A percentile compares a stretch with the other conserved stretches of the same genome.
Evolutionary conservation across 2,113 vertebrate species (phyloP).

Genomic region (Heterotilapia buettikoferi): DNA sequence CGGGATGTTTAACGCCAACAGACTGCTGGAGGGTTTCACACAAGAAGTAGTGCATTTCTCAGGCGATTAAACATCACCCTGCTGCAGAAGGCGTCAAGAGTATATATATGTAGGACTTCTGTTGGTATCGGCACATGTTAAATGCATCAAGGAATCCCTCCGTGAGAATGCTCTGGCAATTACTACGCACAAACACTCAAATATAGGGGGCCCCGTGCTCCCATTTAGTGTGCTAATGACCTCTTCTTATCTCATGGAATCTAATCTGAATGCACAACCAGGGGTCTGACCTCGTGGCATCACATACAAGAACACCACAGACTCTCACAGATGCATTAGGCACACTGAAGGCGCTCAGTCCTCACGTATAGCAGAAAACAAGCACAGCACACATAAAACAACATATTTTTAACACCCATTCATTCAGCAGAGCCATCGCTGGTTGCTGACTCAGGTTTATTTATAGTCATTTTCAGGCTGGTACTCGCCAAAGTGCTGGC

Average conservation of each 20-base stretch:
- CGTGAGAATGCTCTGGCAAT: slow-evolving; percentile 1
- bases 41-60: background rate
- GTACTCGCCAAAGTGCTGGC: slow-evolving; percentile 1
- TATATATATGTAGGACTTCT: background rate
- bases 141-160: background rate
- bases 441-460: background rate
- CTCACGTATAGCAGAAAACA: background rate
- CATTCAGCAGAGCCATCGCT: background rate
- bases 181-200: slow-evolving; percentile 11
- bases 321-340: background rate
- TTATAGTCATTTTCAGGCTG: background rate
- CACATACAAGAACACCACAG: slow-evolving; percentile 21
- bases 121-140: background rate
- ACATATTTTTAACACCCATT: background rate
- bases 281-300: slow-evolving; percentile 35
- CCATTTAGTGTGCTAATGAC: slow-evolving; percentile 26
- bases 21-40: background rate
- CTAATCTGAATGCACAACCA: slow-evolving; percentile 41
- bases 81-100: background rate
- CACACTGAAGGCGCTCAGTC: background rate
- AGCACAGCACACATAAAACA: background rate
- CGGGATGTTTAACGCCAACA: background rate
- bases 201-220: background rate
- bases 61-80: background rate
- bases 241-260: slow-evolving; percentile 64